These are phyloP conservation scores for Drosophila seclusa DNA, from an alignment of 2,888 invertebrate genomes.

Conservation along the genomic window DNA sequence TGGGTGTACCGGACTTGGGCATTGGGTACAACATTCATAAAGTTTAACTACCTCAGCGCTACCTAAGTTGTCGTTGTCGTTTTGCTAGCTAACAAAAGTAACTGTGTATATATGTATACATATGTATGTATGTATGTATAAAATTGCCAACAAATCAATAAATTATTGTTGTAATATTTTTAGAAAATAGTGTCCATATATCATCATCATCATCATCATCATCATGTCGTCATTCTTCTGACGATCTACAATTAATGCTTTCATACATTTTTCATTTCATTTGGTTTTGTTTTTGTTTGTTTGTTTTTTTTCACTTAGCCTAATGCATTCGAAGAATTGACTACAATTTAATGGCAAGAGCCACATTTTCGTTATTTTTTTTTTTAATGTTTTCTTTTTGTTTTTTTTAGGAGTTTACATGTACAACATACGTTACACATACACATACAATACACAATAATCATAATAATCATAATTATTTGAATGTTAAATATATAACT, in stretches of 20 bases:
- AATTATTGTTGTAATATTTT: slow-evolving; percentile 80
- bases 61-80: slow-evolving; percentile 77
- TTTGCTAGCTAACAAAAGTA: slow-evolving; percentile 79
- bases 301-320: slow-evolving; percentile 51
- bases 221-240: slow-evolving; percentile 11
- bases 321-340: slow-evolving; percentile 75
- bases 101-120: slow-evolving; percentile 66
- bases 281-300: neutral
- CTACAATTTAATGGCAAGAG: slow-evolving; percentile 79
- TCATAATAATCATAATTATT: slow-evolving; percentile 76
- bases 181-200: slow-evolving; percentile 80
- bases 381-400: slow-evolving; percentile 21
- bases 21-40: slow-evolving; percentile 76
- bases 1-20: slow-evolving; percentile 58
- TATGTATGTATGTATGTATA: slow-evolving; percentile 63
- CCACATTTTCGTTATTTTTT: slow-evolving; percentile 53
- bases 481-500: slow-evolving; percentile 68
- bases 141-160: slow-evolving; percentile 76
- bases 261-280: slow-evolving; percentile 22
- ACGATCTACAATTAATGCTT: slow-evolving; percentile 37
- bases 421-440: slow-evolving; percentile 77
- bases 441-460: slow-evolving; percentile 78
- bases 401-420: slow-evolving; percentile 50
- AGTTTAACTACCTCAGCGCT: slow-evolving; percentile 77
- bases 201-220: slow-evolving; percentile 50